phyloP scores from a whole-genome alignment of 2,888 invertebrate genomes.

The Drepana falcataria region DNA sequence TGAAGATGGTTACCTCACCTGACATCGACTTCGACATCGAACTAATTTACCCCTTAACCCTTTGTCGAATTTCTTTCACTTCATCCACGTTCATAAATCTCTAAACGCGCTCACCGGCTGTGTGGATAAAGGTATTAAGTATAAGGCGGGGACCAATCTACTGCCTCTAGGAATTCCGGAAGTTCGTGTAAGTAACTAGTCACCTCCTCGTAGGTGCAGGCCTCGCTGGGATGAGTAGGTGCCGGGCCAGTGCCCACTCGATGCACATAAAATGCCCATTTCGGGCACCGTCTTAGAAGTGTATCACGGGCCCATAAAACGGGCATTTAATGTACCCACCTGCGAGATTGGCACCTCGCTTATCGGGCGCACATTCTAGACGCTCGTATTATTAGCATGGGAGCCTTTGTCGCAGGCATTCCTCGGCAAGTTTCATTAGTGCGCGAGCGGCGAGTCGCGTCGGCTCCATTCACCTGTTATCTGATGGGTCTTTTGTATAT shows the following conservation, averaged over 20 bases:
- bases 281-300: constrained; percentile 21
- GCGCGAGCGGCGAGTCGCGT: constrained; percentile 22
- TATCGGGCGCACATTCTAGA: constrained; percentile 45
- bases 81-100: too few species aligned
- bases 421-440: constrained; percentile 43
- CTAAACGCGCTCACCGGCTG: too few species aligned
- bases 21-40: too few species aligned
- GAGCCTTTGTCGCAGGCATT: constrained; percentile 45
- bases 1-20: too few species aligned
- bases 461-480: constrained; percentile 44
- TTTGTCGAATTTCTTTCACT: too few species aligned
- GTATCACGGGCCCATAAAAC: constrained; percentile 45
- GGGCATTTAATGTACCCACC: constrained; percentile 44
- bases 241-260: constrained; percentile 6
- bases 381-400: constrained; percentile 47
- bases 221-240: constrained; percentile 4
- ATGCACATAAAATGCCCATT: constrained; percentile 29
- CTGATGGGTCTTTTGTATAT: constrained; percentile 63
- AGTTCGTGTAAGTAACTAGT: too few species aligned
- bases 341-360: constrained; percentile 46
- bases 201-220: not conserved
- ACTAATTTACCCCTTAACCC: too few species aligned
- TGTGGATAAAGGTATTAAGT: too few species aligned
- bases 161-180: too few species aligned
- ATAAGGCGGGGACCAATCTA: too few species aligned